Conservation (phyloP, 1,140 invertebrate species). For the Ditylenchus dipsaci region DNA sequence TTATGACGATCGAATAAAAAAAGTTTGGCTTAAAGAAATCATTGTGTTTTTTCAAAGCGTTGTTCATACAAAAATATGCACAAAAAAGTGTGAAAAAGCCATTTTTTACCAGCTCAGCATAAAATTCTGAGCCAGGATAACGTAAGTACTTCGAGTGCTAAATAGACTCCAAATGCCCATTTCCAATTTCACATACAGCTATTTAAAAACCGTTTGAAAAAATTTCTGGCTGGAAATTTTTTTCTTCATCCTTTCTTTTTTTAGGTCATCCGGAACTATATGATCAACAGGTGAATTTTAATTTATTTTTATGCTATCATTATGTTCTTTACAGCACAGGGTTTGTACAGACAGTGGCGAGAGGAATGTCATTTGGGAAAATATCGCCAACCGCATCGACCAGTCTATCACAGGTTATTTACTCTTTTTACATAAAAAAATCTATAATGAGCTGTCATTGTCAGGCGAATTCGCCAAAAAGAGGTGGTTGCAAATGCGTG, state of each 20-base stretch:
- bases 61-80: too few species aligned
- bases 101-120: too few species aligned
- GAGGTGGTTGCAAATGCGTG: slow-evolving; percentile 54
- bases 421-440: not conserved
- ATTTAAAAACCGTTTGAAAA: too few species aligned
- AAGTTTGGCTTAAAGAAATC: too few species aligned
- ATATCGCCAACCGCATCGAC: slow-evolving; percentile 36
- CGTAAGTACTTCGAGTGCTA: too few species aligned
- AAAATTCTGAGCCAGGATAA: too few species aligned
- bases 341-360: slow-evolving; percentile 51
- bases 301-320: too few species aligned
- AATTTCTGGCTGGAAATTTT: too few species aligned
- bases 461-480: slow-evolving; percentile 57
- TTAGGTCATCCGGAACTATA: slow-evolving; percentile 47
- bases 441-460: slow-evolving; percentile 10
- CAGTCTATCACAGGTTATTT: slow-evolving; percentile 34
- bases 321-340: slow-evolving; percentile 21
- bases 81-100: too few species aligned
- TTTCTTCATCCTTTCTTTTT: not conserved
- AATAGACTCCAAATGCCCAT: not conserved
- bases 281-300: slow-evolving; percentile 38
- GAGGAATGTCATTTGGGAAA: slow-evolving; percentile 48
- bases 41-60: too few species aligned
- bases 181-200: not conserved
- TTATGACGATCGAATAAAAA: too few species aligned